Base-by-base conservation (phyloP, 2,113 vertebrate genomes). In the Pomatorhinus ruficollis region DNA sequence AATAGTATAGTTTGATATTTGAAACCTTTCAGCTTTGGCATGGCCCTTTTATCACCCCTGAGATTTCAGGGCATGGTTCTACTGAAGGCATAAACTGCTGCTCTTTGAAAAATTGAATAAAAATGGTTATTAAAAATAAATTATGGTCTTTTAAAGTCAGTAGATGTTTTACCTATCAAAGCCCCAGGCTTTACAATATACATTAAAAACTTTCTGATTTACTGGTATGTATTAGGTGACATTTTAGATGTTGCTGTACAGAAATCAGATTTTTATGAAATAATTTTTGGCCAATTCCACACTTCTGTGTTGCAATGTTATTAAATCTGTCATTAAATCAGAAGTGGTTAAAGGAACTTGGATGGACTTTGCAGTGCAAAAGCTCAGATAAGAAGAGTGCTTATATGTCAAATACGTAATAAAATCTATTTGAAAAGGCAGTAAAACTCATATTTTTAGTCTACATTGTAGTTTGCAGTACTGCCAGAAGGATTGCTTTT, bases 1-100 rank as follows among this genome's bases (percentile, higher is more conserved):
- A 97, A 98, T 97, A 97, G 95, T 97, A 97, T 96, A 98, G 98
- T 97, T 98, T 97, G 98, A 98, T 98, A 98, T 98, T 98, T 74
- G 97, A 98, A 97, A 98, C 98, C 98, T 96, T 97, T 97, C 84
- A 91, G 83, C 90, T 92, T 96, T 97, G 90, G 86, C 89, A 92
- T 96, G 91, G 94, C 89, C 90, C 90, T 96, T 98, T 98, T 97
- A 94, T 98, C 95, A 92, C 97, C 95, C 80, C 96, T 97, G 96
- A 97, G 96, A 97, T 98, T 98, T 98, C 88, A 95, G 89, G 87
- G 39, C 91, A 95, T 71, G 81, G 50, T 93, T 95, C 40, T 94
- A 50, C 89, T 88, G 85, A 95, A 95, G 86, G 88, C 87, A 93
- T 90, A 97, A 83, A 76, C 49, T 89, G 70, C 75, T 84, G 54